phyloP scores from a whole-genome alignment of 1,140 invertebrate genomes.

The Diuraphis noxia region DNA sequence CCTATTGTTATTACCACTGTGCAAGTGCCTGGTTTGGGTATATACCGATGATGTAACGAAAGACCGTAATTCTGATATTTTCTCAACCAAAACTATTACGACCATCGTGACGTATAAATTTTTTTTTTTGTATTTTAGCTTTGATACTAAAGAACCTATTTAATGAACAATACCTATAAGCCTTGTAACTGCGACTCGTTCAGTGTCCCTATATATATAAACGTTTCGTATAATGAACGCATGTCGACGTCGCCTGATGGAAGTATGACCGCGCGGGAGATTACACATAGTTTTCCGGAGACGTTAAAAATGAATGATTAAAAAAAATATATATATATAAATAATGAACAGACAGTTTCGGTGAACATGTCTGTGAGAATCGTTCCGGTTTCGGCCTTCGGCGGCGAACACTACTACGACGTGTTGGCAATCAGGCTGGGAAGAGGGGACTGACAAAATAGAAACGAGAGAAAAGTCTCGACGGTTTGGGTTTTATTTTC shows the following conservation, averaged over 20 bases:
- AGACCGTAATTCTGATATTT: background rate
- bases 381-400: background rate
- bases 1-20: background rate
- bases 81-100: background rate
- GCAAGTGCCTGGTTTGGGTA: background rate
- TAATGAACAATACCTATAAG: background rate
- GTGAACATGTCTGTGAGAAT: background rate
- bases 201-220: too few species aligned
- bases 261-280: background rate
- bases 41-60: too few species aligned
- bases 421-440: background rate
- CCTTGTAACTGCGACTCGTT: background rate
- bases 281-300: background rate
- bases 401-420: background rate
- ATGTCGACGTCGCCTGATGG: background rate
- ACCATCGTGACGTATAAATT: too few species aligned
- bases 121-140: too few species aligned
- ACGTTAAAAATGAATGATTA: background rate
- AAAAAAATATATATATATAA: background rate
- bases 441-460: background rate
- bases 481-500: slow-evolving; percentile 12
- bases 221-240: background rate
- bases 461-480: background rate
- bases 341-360: background rate
- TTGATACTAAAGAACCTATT: background rate